Evolutionary conservation across 2,888 invertebrate species (phyloP).

Genomic region (Vannuccia rotundouncinata): DNA sequence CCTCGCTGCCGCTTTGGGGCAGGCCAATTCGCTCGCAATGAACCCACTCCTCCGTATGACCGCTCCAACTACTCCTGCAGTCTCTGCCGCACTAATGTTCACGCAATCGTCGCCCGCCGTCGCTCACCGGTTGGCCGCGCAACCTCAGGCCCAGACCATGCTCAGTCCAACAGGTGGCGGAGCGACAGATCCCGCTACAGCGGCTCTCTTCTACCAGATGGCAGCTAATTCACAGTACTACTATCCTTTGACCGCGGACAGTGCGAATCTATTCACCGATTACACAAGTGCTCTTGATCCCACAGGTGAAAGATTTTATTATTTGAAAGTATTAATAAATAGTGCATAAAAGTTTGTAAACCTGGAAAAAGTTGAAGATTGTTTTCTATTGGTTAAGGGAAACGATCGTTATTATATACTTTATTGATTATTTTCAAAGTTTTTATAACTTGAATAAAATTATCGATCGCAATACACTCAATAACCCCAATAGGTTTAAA

Average conservation of each 20-base stretch:
- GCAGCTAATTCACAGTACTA: background rate
- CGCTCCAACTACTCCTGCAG: background rate
- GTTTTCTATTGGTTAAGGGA: too few relatives aligned
- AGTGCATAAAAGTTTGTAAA: too few relatives aligned
- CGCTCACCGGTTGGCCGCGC: background rate
- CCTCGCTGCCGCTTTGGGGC: background rate
- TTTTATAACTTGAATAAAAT: too few relatives aligned
- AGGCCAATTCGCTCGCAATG: background rate
- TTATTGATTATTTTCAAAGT: too few relatives aligned
- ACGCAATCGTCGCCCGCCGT: background rate
- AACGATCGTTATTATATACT: too few relatives aligned
- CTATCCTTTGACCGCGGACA: background rate
- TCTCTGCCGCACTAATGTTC: background rate
- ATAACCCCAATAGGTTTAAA: too few relatives aligned
- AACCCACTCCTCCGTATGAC: background rate
- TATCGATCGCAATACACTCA: too few relatives aligned
- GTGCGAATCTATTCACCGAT: background rate
- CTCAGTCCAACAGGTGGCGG: background rate
- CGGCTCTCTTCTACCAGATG: background rate
- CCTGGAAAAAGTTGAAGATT: too few relatives aligned
- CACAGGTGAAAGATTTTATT: background rate
- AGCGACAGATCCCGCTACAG: conserved; percentile 1
- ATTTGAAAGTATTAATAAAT: too few relatives aligned
- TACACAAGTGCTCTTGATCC: background rate
- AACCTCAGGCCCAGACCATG: background rate